phyloP scores from a whole-genome alignment of 2,113 vertebrate genomes.

The Xerus inauris region DNA sequence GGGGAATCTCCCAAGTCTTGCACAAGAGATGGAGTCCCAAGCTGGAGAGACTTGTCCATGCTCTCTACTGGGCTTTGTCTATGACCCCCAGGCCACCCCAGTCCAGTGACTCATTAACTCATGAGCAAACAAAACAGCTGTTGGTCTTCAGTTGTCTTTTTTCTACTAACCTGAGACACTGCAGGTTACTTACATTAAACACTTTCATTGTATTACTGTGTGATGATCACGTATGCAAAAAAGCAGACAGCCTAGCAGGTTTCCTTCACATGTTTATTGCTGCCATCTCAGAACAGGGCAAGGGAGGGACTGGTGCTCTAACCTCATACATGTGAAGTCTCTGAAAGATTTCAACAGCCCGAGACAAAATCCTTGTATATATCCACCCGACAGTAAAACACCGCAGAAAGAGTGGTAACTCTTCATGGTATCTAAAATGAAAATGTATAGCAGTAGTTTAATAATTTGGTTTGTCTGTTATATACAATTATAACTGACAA shows the following conservation, averaged over 20 bases:
- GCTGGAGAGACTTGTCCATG: background rate
- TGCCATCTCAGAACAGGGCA: fast-evolving
- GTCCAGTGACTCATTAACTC: background rate
- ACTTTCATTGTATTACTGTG: background rate
- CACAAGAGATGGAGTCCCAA: background rate
- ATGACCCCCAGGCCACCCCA: background rate
- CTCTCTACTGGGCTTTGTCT: background rate
- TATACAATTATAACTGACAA: background rate
- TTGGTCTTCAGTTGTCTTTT: background rate
- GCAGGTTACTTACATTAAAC: background rate
- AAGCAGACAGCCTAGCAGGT: background rate
- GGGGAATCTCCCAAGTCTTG: background rate
- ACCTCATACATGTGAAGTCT: slow-evolving; percentile 94
- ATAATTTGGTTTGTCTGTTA: background rate
- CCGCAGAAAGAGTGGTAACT: slow-evolving; percentile 92
- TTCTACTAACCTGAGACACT: too few species aligned
- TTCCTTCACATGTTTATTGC: fast-evolving
- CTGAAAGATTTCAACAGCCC: slow-evolving; percentile 95
- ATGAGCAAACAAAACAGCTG: background rate
- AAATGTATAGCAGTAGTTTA: background rate
- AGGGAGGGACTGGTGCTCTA: background rate
- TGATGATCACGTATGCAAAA: background rate
- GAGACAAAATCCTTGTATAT: slow-evolving; percentile 92
- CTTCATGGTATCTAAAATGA: slow-evolving; percentile 87
- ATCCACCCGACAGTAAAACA: slow-evolving; percentile 95